Evolutionary conservation across 2,113 vertebrate species (phyloP).

Genomic region (Nerophis ophidion): DNA sequence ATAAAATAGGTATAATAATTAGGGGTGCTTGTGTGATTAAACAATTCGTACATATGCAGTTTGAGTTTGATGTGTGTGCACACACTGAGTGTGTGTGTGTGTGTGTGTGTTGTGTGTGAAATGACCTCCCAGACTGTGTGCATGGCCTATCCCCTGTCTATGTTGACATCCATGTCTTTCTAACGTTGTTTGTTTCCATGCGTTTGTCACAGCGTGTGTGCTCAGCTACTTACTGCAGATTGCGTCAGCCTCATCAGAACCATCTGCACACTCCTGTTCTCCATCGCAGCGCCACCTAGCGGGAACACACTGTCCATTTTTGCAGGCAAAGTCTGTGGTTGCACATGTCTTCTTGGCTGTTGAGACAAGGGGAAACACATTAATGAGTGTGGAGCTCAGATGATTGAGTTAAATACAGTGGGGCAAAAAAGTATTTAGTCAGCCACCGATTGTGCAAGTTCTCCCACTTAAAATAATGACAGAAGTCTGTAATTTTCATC

Average conservation of each 20-base stretch:
- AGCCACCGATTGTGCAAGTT: no score
- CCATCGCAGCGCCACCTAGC: constrained; percentile 93
- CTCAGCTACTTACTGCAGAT: constrained; percentile 83
- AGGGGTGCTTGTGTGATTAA: neutral
- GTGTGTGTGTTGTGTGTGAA: neutral
- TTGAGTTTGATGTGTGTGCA: neutral
- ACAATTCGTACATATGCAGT: neutral
- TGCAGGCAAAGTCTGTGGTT: constrained; percentile 88
- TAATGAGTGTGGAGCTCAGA: neutral
- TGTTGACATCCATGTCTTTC: neutral
- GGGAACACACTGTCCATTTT: constrained; percentile 88
- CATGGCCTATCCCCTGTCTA: neutral
- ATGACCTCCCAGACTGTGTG: constrained; percentile 4
- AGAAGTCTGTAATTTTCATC: no score
- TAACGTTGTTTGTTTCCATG: neutral
- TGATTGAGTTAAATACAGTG: no score
- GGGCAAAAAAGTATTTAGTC: no score
- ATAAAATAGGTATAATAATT: neutral
- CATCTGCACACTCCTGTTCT: constrained; percentile 87
- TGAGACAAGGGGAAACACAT: constrained; percentile 19
- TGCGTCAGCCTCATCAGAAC: constrained; percentile 85
- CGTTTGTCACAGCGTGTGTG: constrained; percentile 4
- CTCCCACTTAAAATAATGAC: no score
- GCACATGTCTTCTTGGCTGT: constrained; percentile 92
- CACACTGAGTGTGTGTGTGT: no score